Conservation (phyloP, 2,113 vertebrate species). For the Peucedramus taeniatus region DNA sequence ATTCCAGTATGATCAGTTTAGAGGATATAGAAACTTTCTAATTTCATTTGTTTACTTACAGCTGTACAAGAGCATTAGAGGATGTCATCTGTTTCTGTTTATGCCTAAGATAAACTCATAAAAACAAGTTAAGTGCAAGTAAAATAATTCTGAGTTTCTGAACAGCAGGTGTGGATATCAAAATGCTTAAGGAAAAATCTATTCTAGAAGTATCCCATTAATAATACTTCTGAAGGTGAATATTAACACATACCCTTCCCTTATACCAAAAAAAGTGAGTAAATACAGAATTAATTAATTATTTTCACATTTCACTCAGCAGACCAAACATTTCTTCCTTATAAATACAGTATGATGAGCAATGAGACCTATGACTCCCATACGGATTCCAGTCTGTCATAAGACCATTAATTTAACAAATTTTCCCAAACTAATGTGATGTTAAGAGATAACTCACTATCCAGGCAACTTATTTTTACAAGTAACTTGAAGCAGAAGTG, state of each 20-base stretch:
- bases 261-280: not conserved
- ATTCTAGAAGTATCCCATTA: not conserved
- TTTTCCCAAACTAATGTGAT: not conserved
- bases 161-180: not conserved
- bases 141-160: not conserved
- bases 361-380: not conserved
- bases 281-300: not conserved
- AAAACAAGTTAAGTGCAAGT: not conserved
- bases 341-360: not conserved
- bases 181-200: not conserved
- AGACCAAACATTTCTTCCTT: not conserved
- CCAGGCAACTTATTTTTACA: not conserved
- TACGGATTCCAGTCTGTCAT: not conserved
- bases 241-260: not conserved
- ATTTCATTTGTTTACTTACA: not conserved
- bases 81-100: not conserved
- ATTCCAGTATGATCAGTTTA: not conserved
- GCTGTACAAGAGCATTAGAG: not conserved
- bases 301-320: not conserved
- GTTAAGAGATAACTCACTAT: not conserved
- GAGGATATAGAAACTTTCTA: not conserved
- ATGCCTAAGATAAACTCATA: not conserved
- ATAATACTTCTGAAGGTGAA: not conserved
- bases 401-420: not conserved
- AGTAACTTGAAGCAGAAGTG: constrained; percentile 20